Percentiles rank a stretch among this genome's conserved stretches.
These are phyloP conservation scores for Toxonevra muliebris DNA, from an alignment of 2,888 invertebrate genomes.

Conservation along the genomic window DNA sequence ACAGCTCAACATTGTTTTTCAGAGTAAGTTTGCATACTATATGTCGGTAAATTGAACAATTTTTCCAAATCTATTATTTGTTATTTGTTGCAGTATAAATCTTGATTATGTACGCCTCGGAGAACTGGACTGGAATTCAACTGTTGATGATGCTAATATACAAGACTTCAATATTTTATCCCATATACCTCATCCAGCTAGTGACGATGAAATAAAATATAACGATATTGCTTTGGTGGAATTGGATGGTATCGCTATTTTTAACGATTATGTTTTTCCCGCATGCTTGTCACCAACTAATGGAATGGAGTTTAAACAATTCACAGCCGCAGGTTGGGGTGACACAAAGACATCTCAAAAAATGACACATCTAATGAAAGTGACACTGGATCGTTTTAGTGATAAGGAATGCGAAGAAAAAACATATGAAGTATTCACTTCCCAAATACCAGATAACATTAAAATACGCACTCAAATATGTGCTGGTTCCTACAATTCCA, in stretches of 20 bases:
- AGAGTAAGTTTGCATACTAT: constrained; percentile 31
- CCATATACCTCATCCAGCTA: constrained; percentile 52
- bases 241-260: constrained; percentile 58
- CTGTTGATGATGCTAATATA: constrained; percentile 52
- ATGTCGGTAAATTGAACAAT: too few relatives aligned
- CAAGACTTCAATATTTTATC: constrained; percentile 55
- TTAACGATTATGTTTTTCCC: constrained; percentile 64
- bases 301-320: constrained; percentile 47
- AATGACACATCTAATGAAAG: constrained; percentile 66
- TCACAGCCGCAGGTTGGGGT: constrained; percentile 68
- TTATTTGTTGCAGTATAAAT: constrained; percentile 37
- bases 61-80: not conserved
- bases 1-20: constrained; percentile 70
- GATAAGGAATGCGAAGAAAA: constrained; percentile 59
- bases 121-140: constrained; percentile 55
- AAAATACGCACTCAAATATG: constrained; percentile 67
- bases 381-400: constrained; percentile 64
- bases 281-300: constrained; percentile 63
- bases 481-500: constrained; percentile 67
- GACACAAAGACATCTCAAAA: constrained; percentile 51
- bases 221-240: constrained; percentile 69
- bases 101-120: constrained; percentile 58
- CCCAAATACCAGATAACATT: constrained; percentile 62
- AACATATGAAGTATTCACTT: too few relatives aligned
- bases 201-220: constrained; percentile 55